Base-by-base conservation (phyloP, 2,797 vertebrate species). In the Valencia hispanica region DNA sequence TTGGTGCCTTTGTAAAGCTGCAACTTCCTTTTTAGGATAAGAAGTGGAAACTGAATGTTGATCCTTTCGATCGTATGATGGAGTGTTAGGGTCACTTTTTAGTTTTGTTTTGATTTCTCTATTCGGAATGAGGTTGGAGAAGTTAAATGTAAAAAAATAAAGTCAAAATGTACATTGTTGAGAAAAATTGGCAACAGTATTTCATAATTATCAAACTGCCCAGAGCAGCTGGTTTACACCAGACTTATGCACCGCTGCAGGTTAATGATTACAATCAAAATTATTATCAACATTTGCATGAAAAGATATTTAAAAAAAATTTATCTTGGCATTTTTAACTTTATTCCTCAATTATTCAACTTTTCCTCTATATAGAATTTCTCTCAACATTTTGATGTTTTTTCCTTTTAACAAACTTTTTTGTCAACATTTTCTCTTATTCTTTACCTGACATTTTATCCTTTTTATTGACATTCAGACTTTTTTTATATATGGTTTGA, bases 1-100 rank as follows among this genome's bases (percentile, higher is more conserved):
- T 80, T 63, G 81, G 93, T 94, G 93, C 93, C 93, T 94, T 92
- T 70, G 20, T 63, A 74, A 75, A 75, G 50, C 61, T 59, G 70
- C 3, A n/a, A 73, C 30, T 77, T 32, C 43, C 73, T 66, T 36
- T 84, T 85, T 22, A 36, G 63, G 36, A 47, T 0, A 32, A 10
- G 34, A 27, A 76, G 8, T 8, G 27, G 51, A 75, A 63, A 75
- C 78, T 30, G 34, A 30, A 72, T 6, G 55, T 6, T 30, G 30
- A 61, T 36, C 4, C 1, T 65, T n/a, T 41, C 10, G 36, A n/a
- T n/a, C 41, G 36, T 41, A 43, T n/a, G 12, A 68, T 18, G 65
- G 65, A 27, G 65, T 3, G 45, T 45, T 43, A 17, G 12, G 39
- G 8, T 8, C 12, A 45, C 39, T 17, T 25, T n/a, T 32, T 39